Conservation (phyloP, 2,113 vertebrate genomes). For the human (Homo sapiens) region DNA sequence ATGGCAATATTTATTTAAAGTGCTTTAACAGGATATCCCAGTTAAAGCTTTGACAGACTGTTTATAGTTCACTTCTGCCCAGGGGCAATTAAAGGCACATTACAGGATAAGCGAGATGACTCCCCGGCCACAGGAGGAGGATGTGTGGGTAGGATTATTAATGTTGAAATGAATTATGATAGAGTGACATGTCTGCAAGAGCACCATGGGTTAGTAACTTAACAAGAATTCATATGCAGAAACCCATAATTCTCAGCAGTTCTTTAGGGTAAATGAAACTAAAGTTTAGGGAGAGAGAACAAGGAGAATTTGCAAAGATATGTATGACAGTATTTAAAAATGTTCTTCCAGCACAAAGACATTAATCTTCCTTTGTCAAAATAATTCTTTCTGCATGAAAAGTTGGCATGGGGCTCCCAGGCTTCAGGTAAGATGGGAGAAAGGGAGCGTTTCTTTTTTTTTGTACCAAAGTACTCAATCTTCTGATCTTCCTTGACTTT, state of each 20-base stretch:
- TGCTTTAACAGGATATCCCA: slow-evolving; percentile 84
- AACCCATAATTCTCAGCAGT: slow-evolving; percentile 30
- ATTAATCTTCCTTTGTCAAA: slow-evolving; percentile 53
- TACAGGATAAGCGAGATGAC: slow-evolving; percentile 73
- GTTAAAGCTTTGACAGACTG: slow-evolving; percentile 79
- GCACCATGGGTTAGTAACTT: slow-evolving; percentile 43
- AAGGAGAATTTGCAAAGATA: neutral
- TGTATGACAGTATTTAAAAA: neutral
- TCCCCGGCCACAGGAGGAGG: slow-evolving; percentile 72
- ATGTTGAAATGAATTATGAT: slow-evolving; percentile 51
- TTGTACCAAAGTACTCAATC: neutral
- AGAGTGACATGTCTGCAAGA: slow-evolving; percentile 38
- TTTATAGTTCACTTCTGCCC: slow-evolving; percentile 83
- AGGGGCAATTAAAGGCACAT: slow-evolving; percentile 69
- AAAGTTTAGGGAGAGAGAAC: slow-evolving; percentile 33
- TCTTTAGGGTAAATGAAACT: slow-evolving; percentile 28
- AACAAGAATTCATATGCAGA: slow-evolving; percentile 41
- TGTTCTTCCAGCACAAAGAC: neutral
- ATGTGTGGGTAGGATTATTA: slow-evolving; percentile 76
- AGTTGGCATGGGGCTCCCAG: neutral
- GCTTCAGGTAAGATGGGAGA: neutral
- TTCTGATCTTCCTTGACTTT: neutral
- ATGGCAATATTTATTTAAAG: slow-evolving; percentile 80
- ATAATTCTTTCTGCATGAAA: slow-evolving; percentile 10
- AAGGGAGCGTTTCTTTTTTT: neutral